Evolutionary conservation across 2,888 invertebrate species (phyloP).

Genomic region (Flexamia atlantica): DNA sequence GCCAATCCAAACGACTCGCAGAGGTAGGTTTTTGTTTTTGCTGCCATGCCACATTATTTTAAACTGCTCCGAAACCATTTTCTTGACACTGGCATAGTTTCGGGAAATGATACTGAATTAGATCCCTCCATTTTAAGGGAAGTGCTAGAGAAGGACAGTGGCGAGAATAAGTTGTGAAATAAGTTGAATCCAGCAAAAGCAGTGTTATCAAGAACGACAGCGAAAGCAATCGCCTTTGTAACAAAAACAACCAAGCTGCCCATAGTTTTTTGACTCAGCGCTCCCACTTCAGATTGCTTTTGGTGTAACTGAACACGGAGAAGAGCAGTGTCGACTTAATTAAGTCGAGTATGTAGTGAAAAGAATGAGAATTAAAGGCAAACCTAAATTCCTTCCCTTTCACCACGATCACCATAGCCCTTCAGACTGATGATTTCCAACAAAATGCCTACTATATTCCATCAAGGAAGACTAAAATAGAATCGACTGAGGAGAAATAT

Average conservation of each 20-base stretch:
- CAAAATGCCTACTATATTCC: constrained; percentile 40
- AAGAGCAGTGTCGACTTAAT: neutral
- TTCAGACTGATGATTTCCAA: constrained; percentile 6
- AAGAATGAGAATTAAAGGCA: neutral
- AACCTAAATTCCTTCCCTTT: neutral
- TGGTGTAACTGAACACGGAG: neutral
- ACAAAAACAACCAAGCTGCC: constrained; percentile 14
- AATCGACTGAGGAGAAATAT: too few species aligned
- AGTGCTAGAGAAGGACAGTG: constrained; percentile 24
- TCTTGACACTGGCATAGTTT: neutral
- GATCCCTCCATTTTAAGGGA: neutral
- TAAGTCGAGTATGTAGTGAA: neutral
- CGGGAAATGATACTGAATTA: constrained; percentile 7
- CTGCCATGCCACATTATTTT: neutral
- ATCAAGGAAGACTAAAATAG: neutral
- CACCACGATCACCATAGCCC: constrained; percentile 28
- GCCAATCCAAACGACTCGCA: neutral
- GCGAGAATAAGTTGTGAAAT: constrained; percentile 19
- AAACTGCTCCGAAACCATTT: constrained; percentile 15
- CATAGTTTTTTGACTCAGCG: neutral
- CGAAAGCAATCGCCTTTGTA: constrained; percentile 7
- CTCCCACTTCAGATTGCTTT: constrained; percentile 13
- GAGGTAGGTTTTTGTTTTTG: constrained; percentile 24
- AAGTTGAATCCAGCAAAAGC: constrained; percentile 12
- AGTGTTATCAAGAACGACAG: constrained; percentile 42